These are phyloP conservation scores for Serinus canaria DNA, from an alignment of 2,113 vertebrate species.

Conservation along the genomic window DNA sequence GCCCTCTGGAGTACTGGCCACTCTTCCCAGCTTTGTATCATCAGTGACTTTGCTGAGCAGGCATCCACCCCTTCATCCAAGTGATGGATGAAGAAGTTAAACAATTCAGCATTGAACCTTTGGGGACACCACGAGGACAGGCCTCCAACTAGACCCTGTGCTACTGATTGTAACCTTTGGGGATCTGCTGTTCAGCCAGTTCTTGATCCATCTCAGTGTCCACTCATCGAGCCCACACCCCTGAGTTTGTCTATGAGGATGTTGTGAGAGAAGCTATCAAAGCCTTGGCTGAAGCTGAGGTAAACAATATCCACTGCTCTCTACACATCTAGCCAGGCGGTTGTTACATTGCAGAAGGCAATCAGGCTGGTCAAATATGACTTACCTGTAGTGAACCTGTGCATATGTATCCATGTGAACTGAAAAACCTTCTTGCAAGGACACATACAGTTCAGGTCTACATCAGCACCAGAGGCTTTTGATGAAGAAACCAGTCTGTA, in stretches of 20 bases:
- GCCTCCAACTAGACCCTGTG: neutral
- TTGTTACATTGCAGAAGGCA: neutral
- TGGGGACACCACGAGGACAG: neutral
- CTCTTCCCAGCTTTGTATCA: neutral
- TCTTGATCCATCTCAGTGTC: neutral
- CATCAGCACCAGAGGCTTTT: neutral
- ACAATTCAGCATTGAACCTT: neutral
- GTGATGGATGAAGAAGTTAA: neutral
- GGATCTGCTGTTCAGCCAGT: neutral
- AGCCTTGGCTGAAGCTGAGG: neutral
- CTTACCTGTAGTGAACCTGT: neutral
- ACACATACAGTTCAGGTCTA: neutral
- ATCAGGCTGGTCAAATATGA: neutral
- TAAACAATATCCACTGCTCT: neutral
- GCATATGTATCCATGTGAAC: neutral
- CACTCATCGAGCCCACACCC: neutral
- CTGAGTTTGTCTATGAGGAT: neutral
- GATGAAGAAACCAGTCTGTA: neutral
- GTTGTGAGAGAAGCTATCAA: neutral
- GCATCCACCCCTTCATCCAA: neutral
- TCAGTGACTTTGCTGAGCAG: neutral
- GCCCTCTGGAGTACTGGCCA: fast-evolving
- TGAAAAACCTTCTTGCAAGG: neutral
- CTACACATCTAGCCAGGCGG: neutral
- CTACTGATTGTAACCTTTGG: neutral